phyloP scores from a whole-genome alignment of 2,797 vertebrate species.

The Loriculus beryllinus region DNA sequence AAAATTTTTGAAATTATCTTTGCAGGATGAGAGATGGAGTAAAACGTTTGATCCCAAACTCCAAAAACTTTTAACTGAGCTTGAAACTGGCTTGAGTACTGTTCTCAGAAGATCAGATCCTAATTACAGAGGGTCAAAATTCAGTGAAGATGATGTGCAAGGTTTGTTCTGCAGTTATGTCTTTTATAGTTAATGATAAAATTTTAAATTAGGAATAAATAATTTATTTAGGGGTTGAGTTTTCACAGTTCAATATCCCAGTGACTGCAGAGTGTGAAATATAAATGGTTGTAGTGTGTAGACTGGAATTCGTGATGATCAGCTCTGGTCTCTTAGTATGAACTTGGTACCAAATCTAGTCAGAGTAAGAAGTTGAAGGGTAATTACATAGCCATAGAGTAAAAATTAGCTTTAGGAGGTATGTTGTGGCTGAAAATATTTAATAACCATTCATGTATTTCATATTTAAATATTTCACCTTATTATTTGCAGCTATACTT shows the following conservation, averaged over 20 bases:
- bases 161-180: slow-evolving; percentile 73
- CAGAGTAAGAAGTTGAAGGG: neutral
- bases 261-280: neutral
- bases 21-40: slow-evolving; percentile 91
- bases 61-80: slow-evolving; percentile 88
- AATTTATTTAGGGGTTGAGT: neutral
- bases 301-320: neutral
- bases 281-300: neutral
- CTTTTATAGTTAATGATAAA: neutral
- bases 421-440: neutral
- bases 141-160: slow-evolving; percentile 82
- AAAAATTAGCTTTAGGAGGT: neutral
- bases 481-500: slow-evolving; percentile 84
- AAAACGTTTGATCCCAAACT: slow-evolving; percentile 91
- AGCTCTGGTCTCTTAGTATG: neutral
- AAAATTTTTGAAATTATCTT: slow-evolving; percentile 7
- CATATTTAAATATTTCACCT: neutral
- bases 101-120: slow-evolving; percentile 83
- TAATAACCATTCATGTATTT: neutral
- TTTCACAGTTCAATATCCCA: neutral
- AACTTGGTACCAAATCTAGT: neutral
- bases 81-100: slow-evolving; percentile 89
- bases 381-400: neutral
- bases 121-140: slow-evolving; percentile 70
- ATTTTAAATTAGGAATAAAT: neutral